phyloP scores from a whole-genome alignment of 2,113 vertebrate genomes.

The Megaceryle torquata region DNA sequence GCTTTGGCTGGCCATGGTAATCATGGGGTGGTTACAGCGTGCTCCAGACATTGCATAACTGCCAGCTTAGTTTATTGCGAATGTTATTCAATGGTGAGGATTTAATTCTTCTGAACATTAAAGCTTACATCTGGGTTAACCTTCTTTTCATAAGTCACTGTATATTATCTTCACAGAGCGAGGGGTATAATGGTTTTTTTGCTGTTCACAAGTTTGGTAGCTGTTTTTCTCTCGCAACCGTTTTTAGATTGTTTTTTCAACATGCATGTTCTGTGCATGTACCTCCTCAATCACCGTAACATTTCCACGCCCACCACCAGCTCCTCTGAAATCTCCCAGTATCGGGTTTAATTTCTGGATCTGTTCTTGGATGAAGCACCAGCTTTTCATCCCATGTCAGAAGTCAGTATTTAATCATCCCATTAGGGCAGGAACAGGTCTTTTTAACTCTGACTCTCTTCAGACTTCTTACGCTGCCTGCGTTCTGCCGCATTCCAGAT shows the following conservation, averaged over 20 bases:
- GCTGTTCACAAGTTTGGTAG: neutral
- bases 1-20: neutral
- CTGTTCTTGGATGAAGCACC: neutral
- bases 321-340: neutral
- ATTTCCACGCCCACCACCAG: neutral
- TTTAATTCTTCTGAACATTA: slow-evolving; percentile 27
- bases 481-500: neutral
- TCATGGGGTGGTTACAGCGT: neutral
- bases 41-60: slow-evolving; percentile 42
- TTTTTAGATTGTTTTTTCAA: neutral
- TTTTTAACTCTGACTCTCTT: neutral
- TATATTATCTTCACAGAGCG: neutral
- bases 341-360: neutral
- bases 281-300: neutral
- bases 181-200: neutral
- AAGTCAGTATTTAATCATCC: neutral
- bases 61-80: neutral
- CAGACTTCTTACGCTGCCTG: neutral
- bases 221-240: neutral
- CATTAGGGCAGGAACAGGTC: neutral
- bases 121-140: slow-evolving; percentile 6
- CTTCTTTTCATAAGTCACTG: neutral
- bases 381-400: neutral
- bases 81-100: neutral
- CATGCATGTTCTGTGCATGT: neutral